Conservation (phyloP, 2,888 invertebrate species). For the Ischnura elegans region DNA sequence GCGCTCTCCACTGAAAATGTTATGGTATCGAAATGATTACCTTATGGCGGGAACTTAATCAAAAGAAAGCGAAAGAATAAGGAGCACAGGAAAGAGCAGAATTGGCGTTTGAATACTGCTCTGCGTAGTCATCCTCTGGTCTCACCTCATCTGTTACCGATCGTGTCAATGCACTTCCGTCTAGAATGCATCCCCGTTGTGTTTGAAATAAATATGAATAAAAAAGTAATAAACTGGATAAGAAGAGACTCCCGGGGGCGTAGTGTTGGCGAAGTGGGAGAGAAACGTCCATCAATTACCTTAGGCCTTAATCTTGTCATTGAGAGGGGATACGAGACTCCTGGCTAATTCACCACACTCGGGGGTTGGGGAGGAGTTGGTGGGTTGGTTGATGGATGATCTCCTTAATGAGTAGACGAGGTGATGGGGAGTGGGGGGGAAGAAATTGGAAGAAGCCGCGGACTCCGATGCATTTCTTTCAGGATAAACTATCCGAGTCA, state of each 20-base stretch:
- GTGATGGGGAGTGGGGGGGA: background rate
- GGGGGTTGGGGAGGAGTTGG: background rate
- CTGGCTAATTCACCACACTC: background rate
- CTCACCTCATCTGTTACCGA: no score
- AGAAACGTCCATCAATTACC: background rate
- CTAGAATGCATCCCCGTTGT: background rate
- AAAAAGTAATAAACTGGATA: background rate
- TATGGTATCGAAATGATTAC: no score
- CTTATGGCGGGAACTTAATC: no score
- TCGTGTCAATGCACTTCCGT: no score
- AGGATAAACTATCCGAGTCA: background rate
- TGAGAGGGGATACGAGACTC: background rate
- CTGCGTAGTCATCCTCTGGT: no score
- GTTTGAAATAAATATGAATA: background rate
- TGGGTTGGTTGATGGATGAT: background rate
- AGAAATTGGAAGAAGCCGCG: background rate
- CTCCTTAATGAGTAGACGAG: background rate
- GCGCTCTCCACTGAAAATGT: no score
- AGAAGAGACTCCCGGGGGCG: background rate
- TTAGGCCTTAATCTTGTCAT: background rate
- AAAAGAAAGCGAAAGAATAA: no score
- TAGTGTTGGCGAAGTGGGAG: background rate
- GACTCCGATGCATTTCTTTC: background rate
- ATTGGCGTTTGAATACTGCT: no score
- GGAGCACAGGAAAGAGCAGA: no score